A percentile compares a stretch with the other conserved stretches of the same genome.
These are phyloP conservation scores for Montipora foliosa DNA, from an alignment of 64 coral and sea anemone species.

Conservation along the genomic window DNA sequence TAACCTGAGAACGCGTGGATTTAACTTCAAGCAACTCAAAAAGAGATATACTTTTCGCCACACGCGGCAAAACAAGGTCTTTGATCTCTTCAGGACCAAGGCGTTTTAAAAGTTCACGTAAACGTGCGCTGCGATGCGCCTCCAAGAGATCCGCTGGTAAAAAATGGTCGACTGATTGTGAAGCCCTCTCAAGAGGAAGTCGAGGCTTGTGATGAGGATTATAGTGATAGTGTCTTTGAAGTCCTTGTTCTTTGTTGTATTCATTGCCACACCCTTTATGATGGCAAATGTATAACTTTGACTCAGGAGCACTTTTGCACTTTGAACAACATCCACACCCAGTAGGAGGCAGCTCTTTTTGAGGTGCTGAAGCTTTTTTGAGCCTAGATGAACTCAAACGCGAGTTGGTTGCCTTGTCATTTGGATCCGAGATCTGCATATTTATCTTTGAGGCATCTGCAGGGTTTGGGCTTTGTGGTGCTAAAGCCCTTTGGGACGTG, in stretches of 20 bases:
- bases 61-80: neutral
- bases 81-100: neutral
- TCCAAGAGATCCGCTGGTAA: neutral
- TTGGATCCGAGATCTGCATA: neutral
- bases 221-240: slow-evolving; percentile 2
- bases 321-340: slow-evolving; percentile 21
- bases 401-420: too few relatives aligned
- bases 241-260: neutral
- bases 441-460: neutral
- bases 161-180: slow-evolving; percentile 6
- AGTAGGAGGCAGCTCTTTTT: neutral
- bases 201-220: neutral
- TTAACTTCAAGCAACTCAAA: slow-evolving; percentile 32
- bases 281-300: neutral
- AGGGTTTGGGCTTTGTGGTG: neutral
- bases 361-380: neutral
- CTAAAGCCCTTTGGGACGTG: neutral
- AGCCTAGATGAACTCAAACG: neutral
- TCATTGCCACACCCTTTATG: neutral
- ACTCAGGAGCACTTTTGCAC: neutral
- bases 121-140: neutral
- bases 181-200: neutral
- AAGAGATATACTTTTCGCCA: slow-evolving; percentile 24
- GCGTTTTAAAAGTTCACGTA: slow-evolving; percentile 29
- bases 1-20: neutral